Conservation (phyloP, 2,797 vertebrate genomes). For the Sylvia borin region DNA sequence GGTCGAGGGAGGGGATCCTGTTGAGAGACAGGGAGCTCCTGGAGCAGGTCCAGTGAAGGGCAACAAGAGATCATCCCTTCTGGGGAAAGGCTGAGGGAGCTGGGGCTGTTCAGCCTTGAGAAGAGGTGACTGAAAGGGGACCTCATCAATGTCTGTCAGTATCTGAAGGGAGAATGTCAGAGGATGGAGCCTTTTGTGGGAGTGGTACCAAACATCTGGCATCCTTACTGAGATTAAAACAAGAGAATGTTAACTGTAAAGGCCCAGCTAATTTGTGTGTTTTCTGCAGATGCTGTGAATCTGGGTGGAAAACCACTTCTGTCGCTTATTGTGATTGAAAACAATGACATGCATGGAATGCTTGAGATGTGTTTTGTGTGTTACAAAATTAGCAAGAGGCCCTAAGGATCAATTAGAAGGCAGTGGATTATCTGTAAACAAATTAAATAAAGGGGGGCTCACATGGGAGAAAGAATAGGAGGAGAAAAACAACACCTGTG, state of each 20-base stretch:
- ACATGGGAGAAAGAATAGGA: not conserved
- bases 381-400: not conserved
- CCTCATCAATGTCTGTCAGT: fast-evolving
- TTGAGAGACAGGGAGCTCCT: not conserved
- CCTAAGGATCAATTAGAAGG: not conserved
- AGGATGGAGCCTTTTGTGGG: not conserved
- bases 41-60: not conserved
- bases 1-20: fast-evolving
- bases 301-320: not conserved
- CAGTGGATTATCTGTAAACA: not conserved
- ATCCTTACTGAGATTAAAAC: not conserved
- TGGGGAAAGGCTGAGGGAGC: not conserved
- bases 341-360: not conserved
- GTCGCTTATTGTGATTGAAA: not conserved
- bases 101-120: not conserved
- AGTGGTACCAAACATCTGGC: not conserved
- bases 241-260: not conserved
- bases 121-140: fast-evolving
- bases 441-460: not conserved
- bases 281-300: not conserved
- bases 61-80: no score
- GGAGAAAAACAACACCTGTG: not conserved
- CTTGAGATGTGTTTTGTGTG: not conserved
- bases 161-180: not conserved
- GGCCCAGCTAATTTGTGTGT: not conserved